phyloP scores from a whole-genome alignment of 2,113 vertebrate species.

The Neodontobutis hainanensis region DNA sequence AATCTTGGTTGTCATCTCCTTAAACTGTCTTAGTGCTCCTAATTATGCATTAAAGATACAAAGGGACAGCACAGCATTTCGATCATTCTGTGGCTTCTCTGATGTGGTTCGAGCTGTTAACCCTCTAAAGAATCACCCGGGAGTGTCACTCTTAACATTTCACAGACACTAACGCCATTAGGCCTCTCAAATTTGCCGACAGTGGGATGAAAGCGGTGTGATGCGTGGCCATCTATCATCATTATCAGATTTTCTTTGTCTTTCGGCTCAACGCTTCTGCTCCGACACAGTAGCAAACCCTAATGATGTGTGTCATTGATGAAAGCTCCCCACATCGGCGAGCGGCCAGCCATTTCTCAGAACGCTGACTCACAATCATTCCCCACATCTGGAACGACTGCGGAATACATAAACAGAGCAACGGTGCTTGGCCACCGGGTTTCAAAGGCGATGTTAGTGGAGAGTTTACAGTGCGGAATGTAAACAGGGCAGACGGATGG shows the following conservation, averaged over 20 bases:
- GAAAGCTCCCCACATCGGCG: slow-evolving; percentile 71
- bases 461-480: slow-evolving; percentile 64
- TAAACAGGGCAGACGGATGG: slow-evolving; percentile 67
- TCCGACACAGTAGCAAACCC: slow-evolving; percentile 65
- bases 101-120: slow-evolving; percentile 44
- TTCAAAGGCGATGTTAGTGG: slow-evolving; percentile 51
- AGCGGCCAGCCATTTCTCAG: slow-evolving; percentile 68
- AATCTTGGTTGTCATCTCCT: not conserved
- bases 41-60: slow-evolving; percentile 22
- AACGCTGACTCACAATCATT: slow-evolving; percentile 74
- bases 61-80: slow-evolving; percentile 5
- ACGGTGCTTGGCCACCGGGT: slow-evolving; percentile 29
- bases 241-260: slow-evolving; percentile 33
- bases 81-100: slow-evolving; percentile 27
- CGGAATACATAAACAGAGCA: slow-evolving; percentile 68
- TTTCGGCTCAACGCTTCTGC: slow-evolving; percentile 32
- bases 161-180: slow-evolving; percentile 33
- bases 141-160: slow-evolving; percentile 27
- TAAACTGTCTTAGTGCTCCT: slow-evolving; percentile 24
- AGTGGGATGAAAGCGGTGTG: slow-evolving; percentile 29
- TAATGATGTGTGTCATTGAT: slow-evolving; percentile 76
- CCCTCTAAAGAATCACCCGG: slow-evolving; percentile 20
- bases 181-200: slow-evolving; percentile 34
- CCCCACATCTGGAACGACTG: slow-evolving; percentile 77
- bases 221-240: slow-evolving; percentile 49